phyloP scores from a whole-genome alignment of 2,797 vertebrate species.

The Coendou prehensilis region DNA sequence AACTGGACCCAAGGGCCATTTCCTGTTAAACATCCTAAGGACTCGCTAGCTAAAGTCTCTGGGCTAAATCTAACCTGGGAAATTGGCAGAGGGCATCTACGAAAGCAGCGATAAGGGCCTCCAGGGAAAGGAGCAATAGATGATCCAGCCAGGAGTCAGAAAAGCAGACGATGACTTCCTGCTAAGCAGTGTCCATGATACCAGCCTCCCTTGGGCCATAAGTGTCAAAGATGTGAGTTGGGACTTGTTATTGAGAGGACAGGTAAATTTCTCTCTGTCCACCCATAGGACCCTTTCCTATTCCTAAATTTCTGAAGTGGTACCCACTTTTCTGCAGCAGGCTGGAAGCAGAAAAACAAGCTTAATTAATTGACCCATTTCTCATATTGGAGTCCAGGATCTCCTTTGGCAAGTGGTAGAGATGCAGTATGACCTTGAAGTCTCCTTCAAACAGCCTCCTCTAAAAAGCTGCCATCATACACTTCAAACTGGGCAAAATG shows the following conservation, averaged over 20 bases:
- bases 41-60: neutral
- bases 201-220: neutral
- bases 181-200: neutral
- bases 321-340: neutral
- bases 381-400: neutral
- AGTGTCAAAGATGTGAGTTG: neutral
- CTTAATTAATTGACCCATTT: neutral
- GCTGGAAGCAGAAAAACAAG: neutral
- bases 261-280: neutral
- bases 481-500: neutral
- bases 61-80: neutral
- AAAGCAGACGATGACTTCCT: neutral
- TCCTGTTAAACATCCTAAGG: conserved; percentile 83
- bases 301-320: conserved; percentile 35
- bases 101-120: neutral
- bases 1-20: conserved; percentile 86
- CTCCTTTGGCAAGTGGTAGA: neutral
- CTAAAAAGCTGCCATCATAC: neutral
- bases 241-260: neutral
- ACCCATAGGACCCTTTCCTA: neutral
- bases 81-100: neutral
- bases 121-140: neutral
- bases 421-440: neutral
- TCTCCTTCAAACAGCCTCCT: conserved; percentile 40
- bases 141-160: neutral